Base-by-base conservation (phyloP, 2,797 vertebrate genomes). In the Hybognathus amarus region DNA sequence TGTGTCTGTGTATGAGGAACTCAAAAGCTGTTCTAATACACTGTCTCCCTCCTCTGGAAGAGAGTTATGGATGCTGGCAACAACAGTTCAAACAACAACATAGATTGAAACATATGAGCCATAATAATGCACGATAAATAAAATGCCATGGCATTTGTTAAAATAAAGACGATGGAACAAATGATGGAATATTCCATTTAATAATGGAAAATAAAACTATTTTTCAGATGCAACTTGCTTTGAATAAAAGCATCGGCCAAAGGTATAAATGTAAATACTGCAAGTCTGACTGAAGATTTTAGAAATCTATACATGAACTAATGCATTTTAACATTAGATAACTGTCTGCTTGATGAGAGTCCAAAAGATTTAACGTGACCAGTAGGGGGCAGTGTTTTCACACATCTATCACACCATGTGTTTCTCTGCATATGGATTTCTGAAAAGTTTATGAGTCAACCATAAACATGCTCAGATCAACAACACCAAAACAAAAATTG, bases 341-440 rank as follows among this genome's bases (percentile, higher is more conserved):
- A 73, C 45, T 66, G 13, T 27, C 27, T 50, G 78, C 2, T 38
- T 7, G 13, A 54, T 64, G 18, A 15, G 12, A 47, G 2, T 22
- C 12, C 13, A 17, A 73, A 18, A 24, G 20, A 33, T 68, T 33
- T 33, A 83, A 45, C 17, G 22, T 42, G 63, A 81, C 92, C 92
- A 93, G 90, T 87, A 94, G 93, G 92, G 91, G 93, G 92, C 92
- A 93, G 89, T 93, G 84, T 92, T 83, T 91, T 92, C 91, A 91
- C 92, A 94, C 66, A 68, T 82, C 84, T 67, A n/a, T 54, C 30
- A 20, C 56, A 36, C 24, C 24, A 47, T 71, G 74, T 42, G 80
- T 70, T 77, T 77, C 83, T 77, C 67, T 75, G 61, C 61, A 74
- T 77, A 80, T 74, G n/a, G 67, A 77, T 80, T 76, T 78, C 17